These are phyloP conservation scores for Drosophila chauvacae DNA, from an alignment of 1,140 invertebrate genomes.

Conservation along the genomic window DNA sequence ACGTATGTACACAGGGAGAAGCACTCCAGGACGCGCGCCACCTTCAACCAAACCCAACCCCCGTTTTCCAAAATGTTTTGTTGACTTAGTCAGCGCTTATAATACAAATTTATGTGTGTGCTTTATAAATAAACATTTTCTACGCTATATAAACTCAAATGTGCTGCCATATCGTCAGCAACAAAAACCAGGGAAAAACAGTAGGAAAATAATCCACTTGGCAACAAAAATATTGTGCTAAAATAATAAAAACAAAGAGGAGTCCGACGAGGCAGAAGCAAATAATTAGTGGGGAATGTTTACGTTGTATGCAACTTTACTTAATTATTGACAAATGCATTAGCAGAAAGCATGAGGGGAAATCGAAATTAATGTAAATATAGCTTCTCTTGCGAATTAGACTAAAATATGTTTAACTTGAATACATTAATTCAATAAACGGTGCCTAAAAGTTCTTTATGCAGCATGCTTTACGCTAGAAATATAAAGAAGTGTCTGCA, in stretches of 20 bases:
- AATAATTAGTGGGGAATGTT: slow-evolving; percentile 69
- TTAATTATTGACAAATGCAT: slow-evolving; percentile 77
- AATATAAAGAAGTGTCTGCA: neutral
- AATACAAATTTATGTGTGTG: slow-evolving; percentile 77
- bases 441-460: too few relatives aligned
- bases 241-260: slow-evolving; percentile 54
- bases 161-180: slow-evolving; percentile 44
- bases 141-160: slow-evolving; percentile 71
- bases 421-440: neutral
- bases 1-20: slow-evolving; percentile 26
- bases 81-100: slow-evolving; percentile 71
- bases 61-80: slow-evolving; percentile 57
- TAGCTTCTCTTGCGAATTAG: neutral
- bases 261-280: slow-evolving; percentile 34
- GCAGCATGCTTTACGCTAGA: neutral
- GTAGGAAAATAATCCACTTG: slow-evolving; percentile 60
- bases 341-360: slow-evolving; percentile 31
- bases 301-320: slow-evolving; percentile 54
- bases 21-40: slow-evolving; percentile 8
- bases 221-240: slow-evolving; percentile 67
- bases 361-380: neutral
- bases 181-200: slow-evolving; percentile 13
- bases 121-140: slow-evolving; percentile 76
- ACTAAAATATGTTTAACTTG: neutral
- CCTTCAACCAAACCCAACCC: neutral